phyloP scores from a whole-genome alignment of 2,113 vertebrate genomes.

The Hippocampus abdominalis region DNA sequence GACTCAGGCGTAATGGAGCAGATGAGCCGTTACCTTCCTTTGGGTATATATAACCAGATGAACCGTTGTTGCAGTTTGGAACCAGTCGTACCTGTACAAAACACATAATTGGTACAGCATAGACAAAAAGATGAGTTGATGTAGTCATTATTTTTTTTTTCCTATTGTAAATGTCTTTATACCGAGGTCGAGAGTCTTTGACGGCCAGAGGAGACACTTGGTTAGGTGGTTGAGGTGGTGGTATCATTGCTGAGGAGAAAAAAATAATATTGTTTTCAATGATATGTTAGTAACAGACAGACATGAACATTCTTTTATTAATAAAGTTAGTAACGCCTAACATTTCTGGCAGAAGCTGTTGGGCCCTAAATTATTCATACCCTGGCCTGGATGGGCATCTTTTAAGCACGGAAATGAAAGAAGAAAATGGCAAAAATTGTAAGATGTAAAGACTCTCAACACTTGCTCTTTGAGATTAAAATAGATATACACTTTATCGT shows the following conservation, averaged over 20 bases:
- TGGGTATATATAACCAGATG: slow-evolving; percentile 86
- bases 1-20: not conserved
- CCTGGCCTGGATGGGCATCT: no score
- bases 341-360: no score
- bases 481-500: no score
- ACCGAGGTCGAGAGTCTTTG: slow-evolving; percentile 70
- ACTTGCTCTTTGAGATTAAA: no score
- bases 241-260: slow-evolving; percentile 40
- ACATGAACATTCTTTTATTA: no score
- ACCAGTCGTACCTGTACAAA: slow-evolving; percentile 88
- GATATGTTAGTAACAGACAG: no score
- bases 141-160: not conserved
- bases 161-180: slow-evolving; percentile 1
- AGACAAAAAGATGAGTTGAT: not conserved
- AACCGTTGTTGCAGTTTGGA: slow-evolving; percentile 84
- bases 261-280: not conserved
- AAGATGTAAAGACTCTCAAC: no score
- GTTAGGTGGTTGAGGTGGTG: slow-evolving; percentile 34
- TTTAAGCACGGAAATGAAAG: no score
- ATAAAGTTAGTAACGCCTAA: no score
- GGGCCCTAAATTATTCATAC: no score
- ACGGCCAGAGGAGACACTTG: slow-evolving; percentile 32
- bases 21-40: slow-evolving; percentile 67
- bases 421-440: no score
- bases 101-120: not conserved